Evolutionary conservation across 2,888 invertebrate genomes (phyloP).

Genomic region (Scaptomyza flava): DNA sequence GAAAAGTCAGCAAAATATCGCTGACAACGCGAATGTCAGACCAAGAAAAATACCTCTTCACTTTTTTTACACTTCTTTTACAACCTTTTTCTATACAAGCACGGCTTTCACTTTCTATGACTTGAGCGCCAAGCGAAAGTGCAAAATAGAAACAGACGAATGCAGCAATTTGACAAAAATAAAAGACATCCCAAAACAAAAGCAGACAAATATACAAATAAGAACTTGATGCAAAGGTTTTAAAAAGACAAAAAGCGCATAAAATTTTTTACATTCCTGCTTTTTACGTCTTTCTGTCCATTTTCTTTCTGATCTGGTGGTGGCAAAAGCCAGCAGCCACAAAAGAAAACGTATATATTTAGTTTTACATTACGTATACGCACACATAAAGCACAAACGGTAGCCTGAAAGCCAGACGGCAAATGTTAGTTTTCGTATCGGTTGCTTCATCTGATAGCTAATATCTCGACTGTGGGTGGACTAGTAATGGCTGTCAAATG

Average conservation of each 20-base stretch:
- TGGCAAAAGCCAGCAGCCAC: too few species aligned
- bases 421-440: constrained; percentile 19
- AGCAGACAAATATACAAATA: constrained; percentile 62
- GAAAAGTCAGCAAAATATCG: constrained; percentile 27
- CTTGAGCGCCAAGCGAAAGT: constrained; percentile 44
- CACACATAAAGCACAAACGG: constrained; percentile 32
- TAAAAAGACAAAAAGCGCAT: too few species aligned
- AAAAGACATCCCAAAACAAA: too few species aligned
- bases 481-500: constrained; percentile 27
- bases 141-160: too few species aligned
- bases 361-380: too few species aligned
- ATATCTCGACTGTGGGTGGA: too few species aligned
- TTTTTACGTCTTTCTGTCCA: not conserved
- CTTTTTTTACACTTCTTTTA: constrained; percentile 12
- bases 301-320: too few species aligned
- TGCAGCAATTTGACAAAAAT: too few species aligned
- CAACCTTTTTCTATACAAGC: too few species aligned
- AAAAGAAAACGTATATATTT: too few species aligned
- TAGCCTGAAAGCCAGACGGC: constrained; percentile 10
- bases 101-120: constrained; percentile 61
- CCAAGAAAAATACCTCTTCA: constrained; percentile 17
- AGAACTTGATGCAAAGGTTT: constrained; percentile 52
- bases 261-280: constrained; percentile 26
- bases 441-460: constrained; percentile 25
- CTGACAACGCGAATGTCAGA: constrained; percentile 56